phyloP scores from a whole-genome alignment of 2,113 vertebrate species.

The Natator depressus region DNA sequence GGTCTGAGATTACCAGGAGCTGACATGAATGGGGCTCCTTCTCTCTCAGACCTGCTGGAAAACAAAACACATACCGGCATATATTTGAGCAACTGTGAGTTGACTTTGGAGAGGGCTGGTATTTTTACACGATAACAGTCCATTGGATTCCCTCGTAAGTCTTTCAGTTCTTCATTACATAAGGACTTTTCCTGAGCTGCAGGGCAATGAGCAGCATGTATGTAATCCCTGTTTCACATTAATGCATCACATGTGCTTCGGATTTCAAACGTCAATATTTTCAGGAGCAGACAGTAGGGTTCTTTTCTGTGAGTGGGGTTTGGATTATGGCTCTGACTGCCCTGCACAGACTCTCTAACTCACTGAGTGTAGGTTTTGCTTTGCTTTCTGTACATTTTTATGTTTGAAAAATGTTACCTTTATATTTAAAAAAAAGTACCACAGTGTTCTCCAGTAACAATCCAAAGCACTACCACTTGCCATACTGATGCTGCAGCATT shows the following conservation, averaged over 20 bases:
- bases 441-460: not conserved
- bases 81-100: slow-evolving; percentile 72
- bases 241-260: slow-evolving; percentile 74
- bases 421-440: slow-evolving; percentile 40
- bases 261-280: slow-evolving; percentile 76
- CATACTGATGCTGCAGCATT: not conserved
- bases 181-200: slow-evolving; percentile 70
- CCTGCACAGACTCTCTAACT: slow-evolving; percentile 56
- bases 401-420: slow-evolving; percentile 24
- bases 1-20: slow-evolving; percentile 67
- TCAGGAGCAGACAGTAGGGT: slow-evolving; percentile 66
- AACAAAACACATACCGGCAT: slow-evolving; percentile 69
- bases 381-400: slow-evolving; percentile 44
- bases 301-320: slow-evolving; percentile 50
- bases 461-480: not conserved
- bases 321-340: slow-evolving; percentile 61
- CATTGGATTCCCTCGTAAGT: slow-evolving; percentile 72
- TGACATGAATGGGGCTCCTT: slow-evolving; percentile 74
- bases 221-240: slow-evolving; percentile 74
- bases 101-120: slow-evolving; percentile 71
- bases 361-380: slow-evolving; percentile 37
- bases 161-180: slow-evolving; percentile 75
- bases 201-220: slow-evolving; percentile 67
- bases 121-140: slow-evolving; percentile 76
- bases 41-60: slow-evolving; percentile 68